These are phyloP conservation scores for Arrhamphus sclerolepis DNA, from an alignment of 2,797 vertebrate genomes.

Conservation along the genomic window DNA sequence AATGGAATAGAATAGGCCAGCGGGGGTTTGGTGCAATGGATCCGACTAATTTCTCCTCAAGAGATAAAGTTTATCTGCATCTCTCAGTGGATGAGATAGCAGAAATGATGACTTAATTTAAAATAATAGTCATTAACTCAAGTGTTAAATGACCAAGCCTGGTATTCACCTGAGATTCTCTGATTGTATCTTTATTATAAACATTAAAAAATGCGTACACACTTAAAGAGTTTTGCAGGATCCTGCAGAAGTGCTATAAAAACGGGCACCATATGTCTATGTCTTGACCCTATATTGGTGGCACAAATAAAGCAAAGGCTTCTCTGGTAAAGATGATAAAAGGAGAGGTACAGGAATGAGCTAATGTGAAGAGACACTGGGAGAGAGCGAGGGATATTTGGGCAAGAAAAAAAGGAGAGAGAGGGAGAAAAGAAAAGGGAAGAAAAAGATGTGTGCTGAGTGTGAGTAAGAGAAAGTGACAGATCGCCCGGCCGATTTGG, in stretches of 20 bases:
- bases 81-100: conserved; percentile 40
- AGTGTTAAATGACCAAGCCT: conserved; percentile 49
- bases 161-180: conserved; percentile 26
- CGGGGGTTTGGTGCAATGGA: conserved; percentile 51
- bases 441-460: conserved; percentile 72
- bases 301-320: conserved; percentile 34
- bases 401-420: conserved; percentile 26
- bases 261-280: conserved; percentile 4
- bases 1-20: conserved; percentile 63
- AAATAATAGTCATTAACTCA: conserved; percentile 27
- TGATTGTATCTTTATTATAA: conserved; percentile 13
- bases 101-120: conserved; percentile 48
- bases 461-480: conserved; percentile 84
- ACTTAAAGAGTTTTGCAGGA: not conserved
- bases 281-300: conserved; percentile 18
- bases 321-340: conserved; percentile 39
- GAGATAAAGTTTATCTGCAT: conserved; percentile 63
- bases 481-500: conserved; percentile 78
- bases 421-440: conserved; percentile 25
- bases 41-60: conserved; percentile 52
- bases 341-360: conserved; percentile 29
- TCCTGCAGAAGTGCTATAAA: too few relatives aligned
- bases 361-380: conserved; percentile 63
- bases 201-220: conserved; percentile 4
- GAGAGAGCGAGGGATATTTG: conserved; percentile 50